Evolutionary conservation across 1,140 invertebrate species (phyloP), one percentile per base, ranked within the genome.

Genomic region (Macrobrachium nipponense): DNA sequence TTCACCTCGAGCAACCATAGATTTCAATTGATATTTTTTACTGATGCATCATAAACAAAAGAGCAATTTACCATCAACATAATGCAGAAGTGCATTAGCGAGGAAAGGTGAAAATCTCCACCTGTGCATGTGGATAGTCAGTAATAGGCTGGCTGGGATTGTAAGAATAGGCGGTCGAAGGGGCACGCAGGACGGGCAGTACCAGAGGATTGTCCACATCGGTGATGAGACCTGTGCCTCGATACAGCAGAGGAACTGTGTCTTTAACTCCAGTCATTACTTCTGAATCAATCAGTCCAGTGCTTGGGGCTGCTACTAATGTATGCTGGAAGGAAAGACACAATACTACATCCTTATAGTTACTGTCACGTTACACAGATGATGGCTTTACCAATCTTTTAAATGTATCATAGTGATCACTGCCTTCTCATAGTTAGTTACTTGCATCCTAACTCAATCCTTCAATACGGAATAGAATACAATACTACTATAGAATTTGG

Each of bases 161-260:
- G 90, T 98, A 98, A 70, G 97, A 98, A 91, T 99, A 99, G 17
- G 98, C 96, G 72, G 97, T 97, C 78, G 96, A 97, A 62, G 98
- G 95, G 76, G 96, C 98, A 76, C 95, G 96, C 15, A 99, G 91
- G n/a, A 99, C 92, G 80, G 96, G 96, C 59, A 99, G 91, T 36
- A 99, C 96, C 18, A 99, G 92, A 60, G 96, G 96, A 93, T 99
- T 99, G 76, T 98, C 95, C 44, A 80, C 82, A 91, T 99, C 97
- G 43, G 96, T 95, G 73, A 99, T 95, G 18, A 99, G 93, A 2
- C 98, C 98, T 87, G 95, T 97, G 87, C 98, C 98, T 90, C 96
- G 93, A 91, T 97, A 99, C 0, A 99, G 92, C 17, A 99, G 91
- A 0, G 97, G 97, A 61, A 94, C 90, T 14, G 93, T 90, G 79